Evolutionary conservation across 1,140 invertebrate species (phyloP).

Genomic region (Neoseiulus cucumeris): DNA sequence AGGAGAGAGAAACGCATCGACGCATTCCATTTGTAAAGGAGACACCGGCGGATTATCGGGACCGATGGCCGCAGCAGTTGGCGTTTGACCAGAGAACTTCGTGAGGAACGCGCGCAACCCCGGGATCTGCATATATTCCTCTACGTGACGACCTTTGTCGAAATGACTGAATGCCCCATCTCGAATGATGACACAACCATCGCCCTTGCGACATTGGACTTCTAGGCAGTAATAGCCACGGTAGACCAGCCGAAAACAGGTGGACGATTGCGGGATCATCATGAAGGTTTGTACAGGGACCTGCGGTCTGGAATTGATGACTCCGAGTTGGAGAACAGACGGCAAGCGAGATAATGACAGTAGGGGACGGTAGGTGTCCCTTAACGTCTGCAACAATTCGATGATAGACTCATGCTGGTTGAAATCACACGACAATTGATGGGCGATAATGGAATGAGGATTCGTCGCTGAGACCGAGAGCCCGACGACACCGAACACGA

Average conservation of each 20-base stretch:
- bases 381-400: slow-evolving; percentile 41
- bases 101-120: slow-evolving; percentile 48
- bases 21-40: slow-evolving; percentile 9
- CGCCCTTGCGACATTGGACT: slow-evolving; percentile 46
- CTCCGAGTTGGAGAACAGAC: slow-evolving; percentile 58
- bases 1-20: slow-evolving; percentile 16
- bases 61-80: too few species aligned
- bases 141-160: slow-evolving; percentile 66
- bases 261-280: slow-evolving; percentile 62
- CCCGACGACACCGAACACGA: slow-evolving; percentile 38
- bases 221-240: slow-evolving; percentile 66
- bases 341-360: slow-evolving; percentile 62
- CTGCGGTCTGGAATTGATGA: slow-evolving; percentile 45
- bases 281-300: slow-evolving; percentile 76
- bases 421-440: slow-evolving; percentile 55
- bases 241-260: slow-evolving; percentile 65
- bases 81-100: neutral
- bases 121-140: slow-evolving; percentile 75
- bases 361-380: slow-evolving; percentile 50
- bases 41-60: slow-evolving; percentile 3
- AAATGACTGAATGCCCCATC: slow-evolving; percentile 86
- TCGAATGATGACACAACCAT: slow-evolving; percentile 61
- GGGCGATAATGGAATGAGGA: slow-evolving; percentile 54
- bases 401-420: slow-evolving; percentile 49
- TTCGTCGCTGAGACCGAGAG: slow-evolving; percentile 37